Evolutionary conservation across 2,888 invertebrate species (phyloP).

Genomic region (Thalpophila matura): DNA sequence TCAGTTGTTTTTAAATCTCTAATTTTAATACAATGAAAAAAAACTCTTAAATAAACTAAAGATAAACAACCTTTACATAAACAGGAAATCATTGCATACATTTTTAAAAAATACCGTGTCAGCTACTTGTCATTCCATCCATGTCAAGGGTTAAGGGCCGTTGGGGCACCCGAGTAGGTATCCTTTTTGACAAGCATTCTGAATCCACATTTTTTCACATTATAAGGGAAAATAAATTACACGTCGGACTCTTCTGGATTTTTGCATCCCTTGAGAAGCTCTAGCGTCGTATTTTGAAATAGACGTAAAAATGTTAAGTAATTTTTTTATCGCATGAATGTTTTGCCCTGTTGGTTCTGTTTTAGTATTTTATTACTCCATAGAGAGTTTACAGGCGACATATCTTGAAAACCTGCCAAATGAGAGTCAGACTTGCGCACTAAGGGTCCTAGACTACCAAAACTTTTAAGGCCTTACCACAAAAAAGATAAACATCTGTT

Average conservation of each 20-base stretch:
- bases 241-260: conserved; percentile 18
- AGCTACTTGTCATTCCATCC: conserved; percentile 11
- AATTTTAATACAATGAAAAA: no score
- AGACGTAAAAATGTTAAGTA: conserved; percentile 12
- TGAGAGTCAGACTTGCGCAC: no score
- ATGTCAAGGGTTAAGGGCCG: conserved; percentile 7
- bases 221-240: conserved; percentile 35
- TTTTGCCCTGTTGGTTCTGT: conserved; percentile 19
- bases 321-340: conserved; percentile 18
- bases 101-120: conserved; percentile 18
- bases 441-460: no score
- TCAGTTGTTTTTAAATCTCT: no score
- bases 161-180: not conserved
- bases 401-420: not conserved
- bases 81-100: not conserved
- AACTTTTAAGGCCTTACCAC: no score
- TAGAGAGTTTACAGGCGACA: conserved; percentile 8
- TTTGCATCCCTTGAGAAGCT: conserved; percentile 27
- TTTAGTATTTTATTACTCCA: conserved; percentile 24
- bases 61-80: no score
- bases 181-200: conserved; percentile 26
- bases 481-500: no score
- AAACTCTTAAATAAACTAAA: no score
- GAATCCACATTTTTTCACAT: conserved; percentile 17
- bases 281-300: conserved; percentile 12